A percentile compares a stretch with the other conserved stretches of the same genome.
These are phyloP conservation scores for Ciconia stormi DNA, from an alignment of 2,113 vertebrate genomes.

Conservation along the genomic window DNA sequence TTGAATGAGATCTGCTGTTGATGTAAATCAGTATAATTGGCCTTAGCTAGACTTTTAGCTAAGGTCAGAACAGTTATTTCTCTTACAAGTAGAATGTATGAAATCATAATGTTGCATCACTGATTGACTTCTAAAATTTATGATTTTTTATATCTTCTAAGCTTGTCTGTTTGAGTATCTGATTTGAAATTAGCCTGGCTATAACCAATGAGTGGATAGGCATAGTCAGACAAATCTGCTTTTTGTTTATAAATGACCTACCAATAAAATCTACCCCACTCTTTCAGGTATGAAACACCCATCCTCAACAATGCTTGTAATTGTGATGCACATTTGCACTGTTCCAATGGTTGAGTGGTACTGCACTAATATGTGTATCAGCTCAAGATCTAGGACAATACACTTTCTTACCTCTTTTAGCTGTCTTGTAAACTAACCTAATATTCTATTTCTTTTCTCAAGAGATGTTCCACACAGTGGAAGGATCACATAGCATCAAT, in stretches of 20 bases:
- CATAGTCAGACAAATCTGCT: not conserved
- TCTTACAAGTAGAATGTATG: not conserved
- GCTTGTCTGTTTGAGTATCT: not conserved
- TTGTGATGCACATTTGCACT: not conserved
- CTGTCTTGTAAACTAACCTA: not conserved
- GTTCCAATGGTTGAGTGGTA: not conserved
- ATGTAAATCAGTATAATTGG: not conserved
- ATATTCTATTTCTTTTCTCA: not conserved
- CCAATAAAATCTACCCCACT: not conserved
- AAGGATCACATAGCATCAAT: not conserved
- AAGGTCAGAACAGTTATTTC: not conserved
- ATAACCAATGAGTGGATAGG: not conserved
- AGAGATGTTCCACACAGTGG: not conserved
- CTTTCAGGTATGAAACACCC: not conserved
- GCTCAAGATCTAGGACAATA: not conserved
- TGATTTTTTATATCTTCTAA: not conserved
- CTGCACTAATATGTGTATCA: not conserved
- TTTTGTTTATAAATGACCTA: not conserved
- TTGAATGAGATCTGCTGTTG: not conserved
- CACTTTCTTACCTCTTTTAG: not conserved
- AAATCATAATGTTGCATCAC: not conserved
- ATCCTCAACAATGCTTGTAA: not conserved
- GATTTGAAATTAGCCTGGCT: not conserved
- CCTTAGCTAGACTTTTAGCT: not conserved
- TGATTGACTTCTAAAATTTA: not conserved